phyloP scores from a whole-genome alignment of 2,797 vertebrate species.

The Pelobates cultripes region DNA sequence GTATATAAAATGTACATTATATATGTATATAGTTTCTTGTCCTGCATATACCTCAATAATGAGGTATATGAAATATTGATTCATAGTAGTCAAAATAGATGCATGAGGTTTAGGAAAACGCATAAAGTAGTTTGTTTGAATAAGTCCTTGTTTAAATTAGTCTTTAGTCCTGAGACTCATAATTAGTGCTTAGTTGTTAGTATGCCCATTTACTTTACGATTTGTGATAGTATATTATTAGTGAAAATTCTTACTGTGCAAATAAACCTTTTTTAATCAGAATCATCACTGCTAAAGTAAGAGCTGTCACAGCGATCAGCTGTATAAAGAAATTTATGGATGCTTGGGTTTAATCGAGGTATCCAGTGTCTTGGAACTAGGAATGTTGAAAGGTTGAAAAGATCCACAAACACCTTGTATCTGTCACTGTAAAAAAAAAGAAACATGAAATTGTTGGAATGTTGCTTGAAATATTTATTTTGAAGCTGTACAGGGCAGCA shows the following conservation, averaged over 20 bases:
- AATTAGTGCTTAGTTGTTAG: background rate
- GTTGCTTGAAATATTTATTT: too few species aligned
- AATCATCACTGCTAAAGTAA: conserved; percentile 96
- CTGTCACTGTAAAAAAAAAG: conserved; percentile 81
- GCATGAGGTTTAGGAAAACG: too few species aligned
- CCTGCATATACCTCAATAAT: too few species aligned
- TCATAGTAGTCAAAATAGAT: too few species aligned
- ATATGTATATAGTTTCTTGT: too few species aligned
- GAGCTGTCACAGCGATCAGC: conserved; percentile 94
- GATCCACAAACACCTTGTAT: conserved; percentile 98
- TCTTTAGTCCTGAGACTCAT: background rate
- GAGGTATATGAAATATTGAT: too few species aligned
- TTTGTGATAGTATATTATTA: too few species aligned
- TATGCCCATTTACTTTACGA: too few species aligned
- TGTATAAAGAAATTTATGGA: conserved; percentile 90
- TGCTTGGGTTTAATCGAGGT: conserved; percentile 87
- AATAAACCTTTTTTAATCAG: conserved; percentile 72
- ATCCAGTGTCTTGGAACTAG: conserved; percentile 91
- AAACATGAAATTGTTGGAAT: background rate
- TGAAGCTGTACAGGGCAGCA: too few species aligned
- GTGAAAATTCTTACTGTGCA: background rate
- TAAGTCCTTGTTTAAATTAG: background rate
- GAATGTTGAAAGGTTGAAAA: conserved; percentile 95
- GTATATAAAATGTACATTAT: too few species aligned
- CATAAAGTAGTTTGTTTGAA: too few species aligned